Evolutionary conservation across 2,797 vertebrate species (phyloP).

Genomic region (Sarcoramphus papa): DNA sequence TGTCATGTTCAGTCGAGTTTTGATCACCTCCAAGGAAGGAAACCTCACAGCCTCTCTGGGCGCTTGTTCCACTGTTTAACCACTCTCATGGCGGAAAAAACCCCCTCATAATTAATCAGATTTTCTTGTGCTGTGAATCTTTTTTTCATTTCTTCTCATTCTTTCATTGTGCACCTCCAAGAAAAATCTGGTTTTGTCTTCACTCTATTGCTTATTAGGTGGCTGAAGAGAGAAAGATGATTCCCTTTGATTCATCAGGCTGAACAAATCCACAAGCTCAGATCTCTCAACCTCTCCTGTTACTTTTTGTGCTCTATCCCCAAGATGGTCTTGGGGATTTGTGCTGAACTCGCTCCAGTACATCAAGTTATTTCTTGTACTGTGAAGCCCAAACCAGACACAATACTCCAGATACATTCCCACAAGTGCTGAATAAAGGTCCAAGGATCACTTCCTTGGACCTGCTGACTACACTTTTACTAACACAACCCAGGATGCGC

Average conservation of each 20-base stretch:
- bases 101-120: fast-evolving
- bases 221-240: neutral
- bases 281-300: fast-evolving
- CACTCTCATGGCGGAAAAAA: neutral
- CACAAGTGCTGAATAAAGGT: neutral
- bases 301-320: neutral
- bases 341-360: neutral
- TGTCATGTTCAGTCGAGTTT: neutral
- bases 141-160: neutral
- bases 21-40: neutral
- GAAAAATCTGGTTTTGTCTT: neutral
- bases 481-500: no score
- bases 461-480: neutral
- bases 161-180: neutral
- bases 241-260: neutral
- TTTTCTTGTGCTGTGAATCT: neutral
- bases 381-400: neutral
- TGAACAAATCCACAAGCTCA: neutral
- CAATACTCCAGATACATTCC: neutral
- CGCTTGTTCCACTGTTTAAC: neutral
- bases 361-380: neutral
- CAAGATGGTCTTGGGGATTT: neutral
- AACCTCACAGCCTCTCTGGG: neutral
- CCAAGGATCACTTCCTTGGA: neutral
- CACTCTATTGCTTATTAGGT: neutral